Evolutionary conservation across 2,888 invertebrate species (phyloP), one percentile per base, ranked within the genome.

Genomic region (Tryphoninae sp.): DNA sequence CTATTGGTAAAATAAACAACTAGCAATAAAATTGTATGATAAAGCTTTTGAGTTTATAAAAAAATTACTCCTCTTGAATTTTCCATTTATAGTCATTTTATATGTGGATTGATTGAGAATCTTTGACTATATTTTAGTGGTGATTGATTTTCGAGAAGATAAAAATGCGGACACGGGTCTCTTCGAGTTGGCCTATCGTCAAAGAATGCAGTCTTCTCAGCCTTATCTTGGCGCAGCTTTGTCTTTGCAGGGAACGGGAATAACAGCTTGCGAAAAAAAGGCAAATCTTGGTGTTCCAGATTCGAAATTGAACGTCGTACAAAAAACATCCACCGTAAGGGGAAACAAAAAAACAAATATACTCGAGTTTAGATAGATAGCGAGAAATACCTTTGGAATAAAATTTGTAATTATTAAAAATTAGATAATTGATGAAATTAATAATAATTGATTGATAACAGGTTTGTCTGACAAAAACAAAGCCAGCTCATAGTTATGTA

Each of bases 101-200:
- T 61, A 16, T 49, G 8, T 78, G 51, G 71, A 73, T 45, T 65
- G 33, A 53, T 58, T 9, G 59, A 16, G n/a, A 53, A 16, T 72
- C 67, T 51, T 16, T 79, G 71, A 75, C 55, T 65, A 78, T 68
- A 83, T 93, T 93, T 33, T 91, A 97, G 97, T 97, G 87, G 95
- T 97, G 3, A 92, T 97, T 9, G 97, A 97, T 90, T 94, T 95
- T 76, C 94, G 95, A 68, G 92, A 93, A 75, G 95, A 96, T 89
- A 94, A 95, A 23, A 95, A 95, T 69, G 95, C 96, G 0, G 95
- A 96, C 84, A 96, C 97, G 1, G 97, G 97, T 19, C 94, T 95
- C 82, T 97, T 97, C 88, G 97, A 97, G 89, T 90, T 96, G 85
- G 95, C 95, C 7, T 97, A 96, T 90, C 95, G 94, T 79, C 97